Evolutionary conservation across 2,888 invertebrate genomes (phyloP).

Genomic region (Stegana nigrithorax): DNA sequence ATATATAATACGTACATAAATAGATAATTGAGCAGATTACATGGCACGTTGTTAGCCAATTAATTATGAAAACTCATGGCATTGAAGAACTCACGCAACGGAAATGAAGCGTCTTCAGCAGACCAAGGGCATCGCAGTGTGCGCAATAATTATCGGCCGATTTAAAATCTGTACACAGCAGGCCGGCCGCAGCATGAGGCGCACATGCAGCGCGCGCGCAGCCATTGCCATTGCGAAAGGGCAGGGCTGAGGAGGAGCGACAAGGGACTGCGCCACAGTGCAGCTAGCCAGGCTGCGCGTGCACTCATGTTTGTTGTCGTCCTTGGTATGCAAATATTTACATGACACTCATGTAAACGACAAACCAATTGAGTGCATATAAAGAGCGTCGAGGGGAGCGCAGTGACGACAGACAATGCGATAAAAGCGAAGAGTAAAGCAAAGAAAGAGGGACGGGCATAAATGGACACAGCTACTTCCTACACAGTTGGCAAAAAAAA

Average conservation of each 20-base stretch:
- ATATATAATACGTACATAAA: not conserved
- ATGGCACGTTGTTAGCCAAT: conserved; percentile 10
- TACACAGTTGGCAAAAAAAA: not conserved
- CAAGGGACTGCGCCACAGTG: not conserved
- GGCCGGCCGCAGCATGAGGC: too few relatives aligned
- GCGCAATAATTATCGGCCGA: not conserved
- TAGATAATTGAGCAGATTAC: too few relatives aligned
- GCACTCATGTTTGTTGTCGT: not conserved
- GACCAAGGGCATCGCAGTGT: not conserved
- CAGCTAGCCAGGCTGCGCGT: not conserved
- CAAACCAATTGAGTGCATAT: conserved; percentile 19
- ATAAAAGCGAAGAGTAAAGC: not conserved
- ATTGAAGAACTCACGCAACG: not conserved
- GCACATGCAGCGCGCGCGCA: too few relatives aligned
- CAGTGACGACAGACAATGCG: not conserved
- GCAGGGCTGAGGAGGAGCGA: too few relatives aligned
- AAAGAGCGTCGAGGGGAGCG: not conserved
- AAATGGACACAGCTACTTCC: not conserved
- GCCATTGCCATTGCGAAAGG: too few relatives aligned
- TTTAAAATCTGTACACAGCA: not conserved
- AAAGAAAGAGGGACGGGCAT: not conserved
- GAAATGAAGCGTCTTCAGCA: not conserved
- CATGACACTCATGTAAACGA: conserved; percentile 14
- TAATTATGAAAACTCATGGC: not conserved
- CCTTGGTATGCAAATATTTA: conserved; percentile 24